Evolutionary conservation across 2,888 invertebrate species (phyloP), one percentile per base, ranked within the genome.

Genomic region (Deilephila porcellus): DNA sequence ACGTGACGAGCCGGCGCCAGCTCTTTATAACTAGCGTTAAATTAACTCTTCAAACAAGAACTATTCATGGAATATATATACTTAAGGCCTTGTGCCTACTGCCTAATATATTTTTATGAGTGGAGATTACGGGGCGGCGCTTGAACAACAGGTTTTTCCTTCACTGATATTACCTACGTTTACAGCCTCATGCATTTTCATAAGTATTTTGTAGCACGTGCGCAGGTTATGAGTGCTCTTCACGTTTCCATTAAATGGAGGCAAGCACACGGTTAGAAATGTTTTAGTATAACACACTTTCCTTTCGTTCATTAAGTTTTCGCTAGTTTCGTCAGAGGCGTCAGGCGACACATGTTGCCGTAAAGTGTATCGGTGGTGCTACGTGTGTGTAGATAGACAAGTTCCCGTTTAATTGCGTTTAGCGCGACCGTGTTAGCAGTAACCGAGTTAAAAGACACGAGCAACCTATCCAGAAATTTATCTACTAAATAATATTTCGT

Each of bases 161-260:
- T 52, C 25, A 14, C 37, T 37, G 7, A 17, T 25, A 45, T 45
- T 45, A 45, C 45, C 45, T 67, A 52, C 67, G 45, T 63, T 63
- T 67, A 67, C 25, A 52, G 52, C 52, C 52, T 45, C 64, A 60
- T 20, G 37, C 60, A 25, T 45, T 71, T 59, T 71, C 60, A 71
- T 71, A 37, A 60, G 37, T 71, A 71, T 71, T 60, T 71, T 71
- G 25, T 45, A 60, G 60, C 60, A 60, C 60, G 71, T 60, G 60
- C 60, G 25, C 60, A 19, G 71, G 60, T 71, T 71, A 71, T 37
- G 71, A 71, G 71, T 45, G 29, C 60, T 60, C 45, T 45, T 60
- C 71, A 71, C 45, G 45, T 20, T 67, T 19, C 17, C 60, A 60
- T 71, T 71, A 60, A 37, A 71, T 53, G 60, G 71, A 60, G 29